Percentiles rank a stretch among this genome's conserved stretches.
These are phyloP conservation scores for Pygoscelis adeliae DNA, from an alignment of 2,113 vertebrate genomes.

Conservation along the genomic window DNA sequence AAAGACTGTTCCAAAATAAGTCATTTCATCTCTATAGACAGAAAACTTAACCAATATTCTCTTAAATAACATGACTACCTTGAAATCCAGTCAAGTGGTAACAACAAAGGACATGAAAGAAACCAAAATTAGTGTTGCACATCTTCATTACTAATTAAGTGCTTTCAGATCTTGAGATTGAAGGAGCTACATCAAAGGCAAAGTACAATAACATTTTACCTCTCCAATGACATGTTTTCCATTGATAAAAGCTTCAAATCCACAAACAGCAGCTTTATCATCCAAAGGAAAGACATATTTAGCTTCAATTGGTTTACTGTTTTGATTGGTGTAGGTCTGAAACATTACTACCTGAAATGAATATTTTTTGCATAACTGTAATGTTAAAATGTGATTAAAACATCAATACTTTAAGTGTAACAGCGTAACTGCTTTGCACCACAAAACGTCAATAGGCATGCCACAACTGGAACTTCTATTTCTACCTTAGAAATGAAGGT, in stretches of 20 bases:
- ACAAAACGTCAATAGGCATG: not conserved
- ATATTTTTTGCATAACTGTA: not conserved
- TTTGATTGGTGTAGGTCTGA: constrained; percentile 85
- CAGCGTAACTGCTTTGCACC: not conserved
- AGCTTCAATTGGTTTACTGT: constrained; percentile 81
- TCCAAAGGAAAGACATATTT: constrained; percentile 90
- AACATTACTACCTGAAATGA: constrained; percentile 82
- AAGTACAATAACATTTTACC: constrained; percentile 66
- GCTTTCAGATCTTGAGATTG: not conserved
- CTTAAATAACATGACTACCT: not conserved
- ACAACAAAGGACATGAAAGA: not conserved
- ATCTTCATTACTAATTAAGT: not conserved
- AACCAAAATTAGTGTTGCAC: not conserved
- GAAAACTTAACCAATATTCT: not conserved
- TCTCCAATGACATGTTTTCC: constrained; percentile 87
- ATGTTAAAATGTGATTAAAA: not conserved
- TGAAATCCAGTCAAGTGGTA: not conserved
- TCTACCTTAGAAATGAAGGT: not conserved
- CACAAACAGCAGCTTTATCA: constrained; percentile 86
- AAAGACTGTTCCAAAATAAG: not conserved
- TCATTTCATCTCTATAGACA: not conserved
- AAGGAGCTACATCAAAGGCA: not conserved
- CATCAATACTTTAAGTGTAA: not conserved
- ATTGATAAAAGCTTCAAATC: constrained; percentile 91
- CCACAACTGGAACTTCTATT: not conserved